Conservation (phyloP, 30 jellyfish, hydroid and myxozoan species). For the Phacellophora camtschatica region DNA sequence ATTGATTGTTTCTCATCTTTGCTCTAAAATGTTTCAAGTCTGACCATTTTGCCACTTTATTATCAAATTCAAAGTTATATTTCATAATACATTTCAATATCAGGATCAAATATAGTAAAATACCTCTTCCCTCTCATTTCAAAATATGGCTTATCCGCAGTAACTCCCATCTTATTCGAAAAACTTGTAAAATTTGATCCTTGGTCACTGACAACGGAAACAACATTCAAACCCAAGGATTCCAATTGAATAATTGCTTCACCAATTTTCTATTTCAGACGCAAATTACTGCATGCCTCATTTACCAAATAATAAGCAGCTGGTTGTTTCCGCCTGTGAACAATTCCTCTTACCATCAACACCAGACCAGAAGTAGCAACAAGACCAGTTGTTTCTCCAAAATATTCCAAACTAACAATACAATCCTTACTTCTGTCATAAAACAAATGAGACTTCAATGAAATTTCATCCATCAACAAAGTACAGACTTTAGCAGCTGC, state of each 20-base stretch:
- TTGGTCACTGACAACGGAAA: slow-evolving; percentile 42
- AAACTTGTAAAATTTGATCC: slow-evolving; percentile 7
- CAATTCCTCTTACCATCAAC: slow-evolving; percentile 22
- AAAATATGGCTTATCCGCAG: slow-evolving; percentile 34
- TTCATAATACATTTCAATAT: not conserved
- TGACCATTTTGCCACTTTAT: not conserved
- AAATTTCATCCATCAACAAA: slow-evolving; percentile 53
- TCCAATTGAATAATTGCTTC: slow-evolving; percentile 10
- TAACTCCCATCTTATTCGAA: not conserved
- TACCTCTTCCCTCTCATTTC: slow-evolving; percentile 13
- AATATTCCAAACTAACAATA: slow-evolving; percentile 27
- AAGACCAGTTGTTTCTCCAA: slow-evolving; percentile 9
- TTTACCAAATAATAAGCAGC: slow-evolving; percentile 6
- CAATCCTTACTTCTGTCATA: slow-evolving; percentile 1
- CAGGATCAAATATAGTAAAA: slow-evolving; percentile 16
- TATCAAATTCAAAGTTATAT: not conserved
- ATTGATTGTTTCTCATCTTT: slow-evolving; percentile 30
- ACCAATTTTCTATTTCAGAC: not conserved
- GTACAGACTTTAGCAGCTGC: slow-evolving; percentile 6
- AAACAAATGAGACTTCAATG: slow-evolving; percentile 33
- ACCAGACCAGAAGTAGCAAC: slow-evolving; percentile 40
- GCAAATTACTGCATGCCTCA: slow-evolving; percentile 15
- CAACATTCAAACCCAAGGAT: slow-evolving; percentile 25
- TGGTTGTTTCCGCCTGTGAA: slow-evolving; percentile 49
- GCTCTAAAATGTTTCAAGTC: not conserved